Evolutionary conservation across 2,113 vertebrate genomes (phyloP).

Genomic region (Ornithorhynchus anatinus): DNA sequence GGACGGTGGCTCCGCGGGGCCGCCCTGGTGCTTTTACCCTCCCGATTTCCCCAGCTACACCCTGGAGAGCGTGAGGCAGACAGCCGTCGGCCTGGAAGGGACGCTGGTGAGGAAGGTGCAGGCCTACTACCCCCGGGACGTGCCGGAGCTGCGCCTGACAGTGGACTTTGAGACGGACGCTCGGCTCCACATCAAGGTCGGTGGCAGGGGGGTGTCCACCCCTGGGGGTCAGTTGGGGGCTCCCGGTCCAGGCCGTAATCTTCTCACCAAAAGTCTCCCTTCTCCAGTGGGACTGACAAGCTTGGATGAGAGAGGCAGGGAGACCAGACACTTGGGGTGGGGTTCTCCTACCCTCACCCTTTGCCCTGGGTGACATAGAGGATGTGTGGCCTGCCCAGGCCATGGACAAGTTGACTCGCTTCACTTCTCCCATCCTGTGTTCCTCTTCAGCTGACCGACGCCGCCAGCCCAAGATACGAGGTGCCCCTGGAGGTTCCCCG

Average conservation of each 20-base stretch:
- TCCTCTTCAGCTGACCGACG: constrained; percentile 74
- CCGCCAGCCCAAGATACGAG: constrained; percentile 71
- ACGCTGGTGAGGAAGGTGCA: constrained; percentile 68
- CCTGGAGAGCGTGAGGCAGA: constrained; percentile 70
- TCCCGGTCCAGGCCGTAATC: background rate
- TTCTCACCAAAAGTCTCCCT: too few relatives aligned
- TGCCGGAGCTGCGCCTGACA: constrained; percentile 73
- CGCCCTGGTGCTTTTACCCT: constrained; percentile 90
- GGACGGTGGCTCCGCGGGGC: constrained; percentile 35
- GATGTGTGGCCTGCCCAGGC: too few relatives aligned
- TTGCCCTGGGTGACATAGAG: too few relatives aligned
- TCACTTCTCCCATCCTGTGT: background rate
- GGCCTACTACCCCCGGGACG: constrained; percentile 84
- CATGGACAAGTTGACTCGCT: background rate
- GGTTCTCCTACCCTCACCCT: too few relatives aligned
- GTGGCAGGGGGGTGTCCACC: background rate
- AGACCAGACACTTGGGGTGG: background rate
- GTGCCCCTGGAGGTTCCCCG: constrained; percentile 76
- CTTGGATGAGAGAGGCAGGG: background rate
- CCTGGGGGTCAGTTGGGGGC: background rate
- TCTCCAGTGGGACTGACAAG: background rate
- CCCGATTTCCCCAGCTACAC: constrained; percentile 79
- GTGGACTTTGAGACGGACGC: constrained; percentile 76
- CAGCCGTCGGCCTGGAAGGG: constrained; percentile 69
- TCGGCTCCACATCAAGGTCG: constrained; percentile 79